A percentile compares a stretch with the other conserved stretches of the same genome.
Conservation (phyloP, 1,140 invertebrate species). For the Luehdorfia chinensis region DNA sequence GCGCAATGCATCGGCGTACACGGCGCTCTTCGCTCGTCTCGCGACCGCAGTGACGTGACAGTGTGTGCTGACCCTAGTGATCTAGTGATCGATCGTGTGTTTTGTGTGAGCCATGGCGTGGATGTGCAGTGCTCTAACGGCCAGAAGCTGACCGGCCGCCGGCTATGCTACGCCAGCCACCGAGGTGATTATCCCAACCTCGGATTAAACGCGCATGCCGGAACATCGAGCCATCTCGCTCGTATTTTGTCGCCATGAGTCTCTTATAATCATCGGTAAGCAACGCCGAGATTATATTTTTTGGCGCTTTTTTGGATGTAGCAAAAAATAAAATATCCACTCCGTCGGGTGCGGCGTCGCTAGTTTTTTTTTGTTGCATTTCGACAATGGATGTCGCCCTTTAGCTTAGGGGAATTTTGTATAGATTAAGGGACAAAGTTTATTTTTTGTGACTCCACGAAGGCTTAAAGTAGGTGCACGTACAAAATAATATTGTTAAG, state of each 20-base stretch:
- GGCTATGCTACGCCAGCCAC: slow-evolving; percentile 71
- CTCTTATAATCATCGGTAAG: slow-evolving; percentile 54
- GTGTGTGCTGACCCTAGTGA: slow-evolving; percentile 41
- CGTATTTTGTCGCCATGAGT: slow-evolving; percentile 33
- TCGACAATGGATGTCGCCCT: slow-evolving; percentile 61
- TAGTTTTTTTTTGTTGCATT: slow-evolving; percentile 46
- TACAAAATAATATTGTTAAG: slow-evolving; percentile 2
- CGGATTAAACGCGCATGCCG: slow-evolving; percentile 53
- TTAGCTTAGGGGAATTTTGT: slow-evolving; percentile 39
- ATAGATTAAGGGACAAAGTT: slow-evolving; percentile 31
- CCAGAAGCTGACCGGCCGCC: slow-evolving; percentile 64
- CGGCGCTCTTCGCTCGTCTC: slow-evolving; percentile 51
- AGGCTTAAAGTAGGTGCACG: slow-evolving; percentile 16
- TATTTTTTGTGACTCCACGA: slow-evolving; percentile 27
- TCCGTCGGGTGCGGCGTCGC: slow-evolving; percentile 31
- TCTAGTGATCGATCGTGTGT: slow-evolving; percentile 51
- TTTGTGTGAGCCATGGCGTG: slow-evolving; percentile 50
- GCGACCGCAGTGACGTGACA: slow-evolving; percentile 30
- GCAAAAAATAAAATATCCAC: slow-evolving; percentile 41
- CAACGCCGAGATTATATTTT: slow-evolving; percentile 41
- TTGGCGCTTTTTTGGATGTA: slow-evolving; percentile 57
- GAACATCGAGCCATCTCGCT: not conserved
- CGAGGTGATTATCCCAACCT: slow-evolving; percentile 74
- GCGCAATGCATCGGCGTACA: slow-evolving; percentile 68
- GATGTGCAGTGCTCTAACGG: slow-evolving; percentile 67